These are phyloP conservation scores for Drosophila picticornis DNA, from an alignment of 2,888 invertebrate species.

Conservation along the genomic window DNA sequence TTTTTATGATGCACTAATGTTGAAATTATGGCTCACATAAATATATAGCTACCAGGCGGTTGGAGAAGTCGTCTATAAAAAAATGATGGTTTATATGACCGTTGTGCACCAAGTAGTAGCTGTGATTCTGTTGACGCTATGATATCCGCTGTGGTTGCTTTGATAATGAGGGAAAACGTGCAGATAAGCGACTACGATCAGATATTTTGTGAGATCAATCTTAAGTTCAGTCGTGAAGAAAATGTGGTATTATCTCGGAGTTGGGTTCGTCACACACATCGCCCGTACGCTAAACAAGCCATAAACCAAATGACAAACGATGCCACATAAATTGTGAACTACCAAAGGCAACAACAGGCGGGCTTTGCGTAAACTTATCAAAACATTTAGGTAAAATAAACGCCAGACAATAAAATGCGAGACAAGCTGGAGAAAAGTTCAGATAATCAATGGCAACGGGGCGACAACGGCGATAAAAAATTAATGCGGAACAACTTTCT, in stretches of 20 bases:
- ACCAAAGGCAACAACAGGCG: slow-evolving; percentile 47
- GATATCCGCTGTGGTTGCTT: background rate
- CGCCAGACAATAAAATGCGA: slow-evolving; percentile 69
- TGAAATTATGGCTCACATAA: slow-evolving; percentile 72
- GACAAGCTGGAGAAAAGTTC: slow-evolving; percentile 64
- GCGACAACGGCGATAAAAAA: slow-evolving; percentile 75
- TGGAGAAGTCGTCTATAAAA: slow-evolving; percentile 57
- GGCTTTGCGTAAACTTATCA: slow-evolving; percentile 66
- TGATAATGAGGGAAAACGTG: slow-evolving; percentile 2
- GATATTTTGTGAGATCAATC: slow-evolving; percentile 12
- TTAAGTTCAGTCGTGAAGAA: background rate
- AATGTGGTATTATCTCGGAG: slow-evolving; percentile 9
- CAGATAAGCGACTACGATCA: slow-evolving; percentile 10
- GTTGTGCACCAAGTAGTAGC: slow-evolving; percentile 32
- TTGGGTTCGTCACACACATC: slow-evolving; percentile 37
- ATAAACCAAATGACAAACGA: slow-evolving; percentile 79
- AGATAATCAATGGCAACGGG: slow-evolving; percentile 70
- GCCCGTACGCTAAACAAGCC: slow-evolving; percentile 62
- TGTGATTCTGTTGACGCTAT: slow-evolving; percentile 23
- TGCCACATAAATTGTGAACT: slow-evolving; percentile 69
- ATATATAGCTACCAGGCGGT: slow-evolving; percentile 31
- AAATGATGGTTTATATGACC: slow-evolving; percentile 56
- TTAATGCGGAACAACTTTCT: slow-evolving; percentile 79
- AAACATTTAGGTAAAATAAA: slow-evolving; percentile 78
- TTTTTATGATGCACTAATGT: slow-evolving; percentile 73